phyloP scores from a whole-genome alignment of 2,888 invertebrate species.

The Dorcus hopei region DNA sequence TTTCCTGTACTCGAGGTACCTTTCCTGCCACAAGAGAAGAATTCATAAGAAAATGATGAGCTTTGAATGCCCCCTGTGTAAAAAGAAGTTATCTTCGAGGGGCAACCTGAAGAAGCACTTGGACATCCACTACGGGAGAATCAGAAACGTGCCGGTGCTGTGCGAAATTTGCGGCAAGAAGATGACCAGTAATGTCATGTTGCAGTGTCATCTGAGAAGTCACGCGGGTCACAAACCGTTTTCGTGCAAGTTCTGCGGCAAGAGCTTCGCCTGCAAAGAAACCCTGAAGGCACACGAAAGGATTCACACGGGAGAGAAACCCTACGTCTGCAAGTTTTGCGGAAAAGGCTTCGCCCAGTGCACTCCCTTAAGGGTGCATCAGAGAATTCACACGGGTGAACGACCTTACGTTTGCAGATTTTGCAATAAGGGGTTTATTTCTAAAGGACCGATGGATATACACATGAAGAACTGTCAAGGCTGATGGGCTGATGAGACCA shows the following conservation, averaged over 20 bases:
- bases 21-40: constrained; percentile 44
- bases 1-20: constrained; percentile 51
- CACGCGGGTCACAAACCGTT: constrained; percentile 47
- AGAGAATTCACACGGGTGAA: constrained; percentile 60
- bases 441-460: constrained; percentile 39
- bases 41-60: constrained; percentile 36
- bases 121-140: constrained; percentile 40
- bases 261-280: constrained; percentile 49
- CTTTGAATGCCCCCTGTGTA: constrained; percentile 60
- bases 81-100: constrained; percentile 53
- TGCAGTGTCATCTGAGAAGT: too few species aligned
- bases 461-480: constrained; percentile 37
- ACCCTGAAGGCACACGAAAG: constrained; percentile 23
- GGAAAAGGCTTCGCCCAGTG: constrained; percentile 49
- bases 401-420: constrained; percentile 54
- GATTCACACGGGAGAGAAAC: constrained; percentile 24
- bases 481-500: too few species aligned
- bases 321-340: constrained; percentile 22
- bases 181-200: too few species aligned
- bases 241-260: constrained; percentile 44
- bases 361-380: constrained; percentile 58
- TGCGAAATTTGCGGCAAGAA: too few species aligned
- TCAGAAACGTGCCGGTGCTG: constrained; percentile 45
- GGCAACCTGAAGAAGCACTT: constrained; percentile 53
- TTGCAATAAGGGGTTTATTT: constrained; percentile 41